Base-by-base conservation (phyloP, 1,140 invertebrate species). In the Drosophila ohnishii region DNA sequence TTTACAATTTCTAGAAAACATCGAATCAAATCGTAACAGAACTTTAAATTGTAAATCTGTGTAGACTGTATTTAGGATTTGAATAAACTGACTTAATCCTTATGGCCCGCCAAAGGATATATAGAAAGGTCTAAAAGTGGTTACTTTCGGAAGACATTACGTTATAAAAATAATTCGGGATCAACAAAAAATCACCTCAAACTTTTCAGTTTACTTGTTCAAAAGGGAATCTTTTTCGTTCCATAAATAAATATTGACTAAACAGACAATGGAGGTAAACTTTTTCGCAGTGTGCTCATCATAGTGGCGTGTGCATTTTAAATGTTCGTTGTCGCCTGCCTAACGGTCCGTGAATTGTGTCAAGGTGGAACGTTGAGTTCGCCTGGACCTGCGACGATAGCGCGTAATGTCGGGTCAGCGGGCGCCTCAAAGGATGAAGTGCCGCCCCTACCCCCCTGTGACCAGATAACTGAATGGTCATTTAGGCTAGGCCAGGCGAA, bases 341-440 rank as follows among this genome's bases (percentile, higher is more conserved):
- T 75, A 86, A 82, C 83, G 71, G 75, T 48, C 78, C 70, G 83
- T 82, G 80, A 86, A 86, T 69, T 79, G 83, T 86, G 83, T 86
- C 82, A 86, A 86, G 82, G 82, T 86, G 48, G 81, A 60, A 53
- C 16, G 30, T 64, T 61, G 61, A 64, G 71, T 53, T 74, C 30
- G 51, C 58, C 35, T 39, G 58, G 48, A 50, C 65, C 64, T 48
- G 19, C 65, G 47, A 47, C 47, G 66, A 69, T 70, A 69, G 67
- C 65, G 67, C 67, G 51, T 71, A 71, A 59, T 71, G 67, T 48
- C 65, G 53, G 67, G 67, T 71, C 67, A 71, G 65, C 35, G 65
- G 19, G 67, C 39, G 28, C 50, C 53, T 34, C 65, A 71, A 71
- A 71, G 67, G 66, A 37, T 59, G 62, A 14, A 19, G 28, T n/a